These are phyloP conservation scores for Drosophila orena DNA, from an alignment of 1,140 invertebrate species.

Conservation along the genomic window DNA sequence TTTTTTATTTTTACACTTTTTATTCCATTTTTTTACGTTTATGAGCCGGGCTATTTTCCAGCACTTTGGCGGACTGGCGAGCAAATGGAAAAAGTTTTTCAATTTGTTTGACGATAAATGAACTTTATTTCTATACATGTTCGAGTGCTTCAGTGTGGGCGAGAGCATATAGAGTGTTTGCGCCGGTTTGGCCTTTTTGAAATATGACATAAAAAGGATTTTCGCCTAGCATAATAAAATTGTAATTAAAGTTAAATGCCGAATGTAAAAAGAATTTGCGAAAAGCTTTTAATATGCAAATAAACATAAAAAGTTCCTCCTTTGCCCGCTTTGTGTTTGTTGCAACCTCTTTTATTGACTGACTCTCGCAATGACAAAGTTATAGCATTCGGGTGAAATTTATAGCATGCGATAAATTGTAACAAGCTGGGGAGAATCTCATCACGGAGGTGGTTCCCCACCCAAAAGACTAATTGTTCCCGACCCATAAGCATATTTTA, in stretches of 20 bases:
- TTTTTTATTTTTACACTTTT: conserved; percentile 53
- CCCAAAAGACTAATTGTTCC: conserved; percentile 47
- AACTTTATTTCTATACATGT: conserved; percentile 52
- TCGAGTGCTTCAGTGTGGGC: conserved; percentile 12
- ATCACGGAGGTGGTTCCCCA: background rate
- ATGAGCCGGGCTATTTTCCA: conserved; percentile 48
- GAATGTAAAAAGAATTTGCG: conserved; percentile 36
- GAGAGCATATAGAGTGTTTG: conserved; percentile 10
- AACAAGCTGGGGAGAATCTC: conserved; percentile 51
- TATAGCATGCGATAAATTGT: conserved; percentile 78
- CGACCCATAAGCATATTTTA: conserved; percentile 35
- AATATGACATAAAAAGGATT: conserved; percentile 75
- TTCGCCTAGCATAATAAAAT: conserved; percentile 74
- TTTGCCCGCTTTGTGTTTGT: conserved; percentile 18
- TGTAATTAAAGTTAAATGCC: conserved; percentile 78
- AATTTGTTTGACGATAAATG: conserved; percentile 81
- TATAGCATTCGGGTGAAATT: conserved; percentile 64
- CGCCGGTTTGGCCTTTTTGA: conserved; percentile 51
- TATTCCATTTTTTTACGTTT: conserved; percentile 21
- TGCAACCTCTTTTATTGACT: conserved; percentile 66
- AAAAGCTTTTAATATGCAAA: conserved; percentile 71
- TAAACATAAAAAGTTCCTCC: conserved; percentile 60
- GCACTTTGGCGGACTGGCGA: conserved; percentile 49
- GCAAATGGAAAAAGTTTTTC: conserved; percentile 80
- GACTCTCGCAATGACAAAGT: conserved; percentile 66